These are phyloP conservation scores for Pipa parva DNA, from an alignment of 2,113 vertebrate genomes.

Conservation along the genomic window DNA sequence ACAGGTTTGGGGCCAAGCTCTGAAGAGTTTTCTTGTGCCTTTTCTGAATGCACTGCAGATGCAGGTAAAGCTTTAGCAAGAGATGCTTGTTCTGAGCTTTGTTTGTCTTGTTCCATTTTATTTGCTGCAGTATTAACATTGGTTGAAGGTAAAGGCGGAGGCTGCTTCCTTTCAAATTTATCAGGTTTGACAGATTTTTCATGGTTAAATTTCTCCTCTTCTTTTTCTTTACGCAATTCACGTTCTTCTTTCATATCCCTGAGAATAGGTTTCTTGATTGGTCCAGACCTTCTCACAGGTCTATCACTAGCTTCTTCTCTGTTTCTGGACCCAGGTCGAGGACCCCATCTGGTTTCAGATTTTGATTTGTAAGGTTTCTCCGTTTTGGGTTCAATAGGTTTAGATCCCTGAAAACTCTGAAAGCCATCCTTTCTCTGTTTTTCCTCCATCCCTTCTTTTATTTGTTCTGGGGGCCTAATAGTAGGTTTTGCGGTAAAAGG, in stretches of 20 bases:
- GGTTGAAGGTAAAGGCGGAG: slow-evolving; percentile 35
- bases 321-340: slow-evolving; percentile 71
- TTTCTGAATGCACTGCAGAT: slow-evolving; percentile 43
- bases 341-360: slow-evolving; percentile 90
- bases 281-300: slow-evolving; percentile 86
- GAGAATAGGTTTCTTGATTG: slow-evolving; percentile 94
- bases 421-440: slow-evolving; percentile 80
- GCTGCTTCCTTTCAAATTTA: slow-evolving; percentile 71
- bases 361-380: slow-evolving; percentile 89
- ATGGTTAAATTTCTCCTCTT: slow-evolving; percentile 67
- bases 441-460: slow-evolving; percentile 77
- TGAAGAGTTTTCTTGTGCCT: slow-evolving; percentile 34
- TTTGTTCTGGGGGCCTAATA: slow-evolving; percentile 54
- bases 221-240: slow-evolving; percentile 87
- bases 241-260: slow-evolving; percentile 97
- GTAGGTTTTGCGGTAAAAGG: slow-evolving; percentile 61
- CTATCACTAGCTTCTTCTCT: slow-evolving; percentile 84
- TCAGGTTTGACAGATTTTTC: slow-evolving; percentile 71
- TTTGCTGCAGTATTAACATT: slow-evolving; percentile 51
- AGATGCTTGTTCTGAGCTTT: slow-evolving; percentile 17
- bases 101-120: slow-evolving; percentile 63
- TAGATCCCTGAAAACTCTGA: slow-evolving; percentile 45
- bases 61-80: slow-evolving; percentile 51
- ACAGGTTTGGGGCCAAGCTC: slow-evolving; percentile 49
- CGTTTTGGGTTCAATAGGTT: slow-evolving; percentile 71